Evolutionary conservation across 2,113 vertebrate genomes (phyloP).

Genomic region (Oncorhynchus nerka): DNA sequence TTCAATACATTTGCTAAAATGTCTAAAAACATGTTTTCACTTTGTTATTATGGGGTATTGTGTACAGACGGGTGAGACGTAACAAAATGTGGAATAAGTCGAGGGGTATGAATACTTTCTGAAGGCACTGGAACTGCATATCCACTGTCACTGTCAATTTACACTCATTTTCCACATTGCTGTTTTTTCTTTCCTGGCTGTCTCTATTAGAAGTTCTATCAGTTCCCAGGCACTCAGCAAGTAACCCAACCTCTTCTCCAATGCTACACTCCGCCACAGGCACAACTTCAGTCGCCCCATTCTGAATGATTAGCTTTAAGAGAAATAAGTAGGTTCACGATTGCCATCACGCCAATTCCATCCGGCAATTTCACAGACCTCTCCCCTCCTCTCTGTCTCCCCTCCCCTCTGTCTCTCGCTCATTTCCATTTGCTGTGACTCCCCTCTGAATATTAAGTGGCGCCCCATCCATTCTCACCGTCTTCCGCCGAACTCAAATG

Average conservation of each 20-base stretch:
- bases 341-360: slow-evolving; percentile 52
- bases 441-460: slow-evolving; percentile 79
- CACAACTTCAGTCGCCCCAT: slow-evolving; percentile 44
- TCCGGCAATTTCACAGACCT: slow-evolving; percentile 64
- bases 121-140: not conserved
- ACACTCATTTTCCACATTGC: slow-evolving; percentile 33
- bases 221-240: slow-evolving; percentile 12
- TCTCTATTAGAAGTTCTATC: slow-evolving; percentile 3
- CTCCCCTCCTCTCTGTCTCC: too few species aligned
- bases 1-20: too few species aligned
- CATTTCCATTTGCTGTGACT: slow-evolving; percentile 74
- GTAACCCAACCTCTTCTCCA: slow-evolving; percentile 17
- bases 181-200: not conserved
- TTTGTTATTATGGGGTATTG: too few species aligned
- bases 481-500: slow-evolving; percentile 62
- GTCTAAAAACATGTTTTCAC: too few species aligned
- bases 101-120: too few species aligned
- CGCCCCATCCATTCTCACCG: slow-evolving; percentile 56
- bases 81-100: too few species aligned
- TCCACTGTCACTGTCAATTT: slow-evolving; percentile 34
- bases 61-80: too few species aligned
- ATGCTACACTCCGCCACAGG: slow-evolving; percentile 8
- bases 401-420: slow-evolving; percentile 35
- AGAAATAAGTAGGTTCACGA: slow-evolving; percentile 55
- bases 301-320: slow-evolving; percentile 53